Base-by-base conservation (phyloP, 2,113 vertebrate species). In the Nematolebias whitei region DNA sequence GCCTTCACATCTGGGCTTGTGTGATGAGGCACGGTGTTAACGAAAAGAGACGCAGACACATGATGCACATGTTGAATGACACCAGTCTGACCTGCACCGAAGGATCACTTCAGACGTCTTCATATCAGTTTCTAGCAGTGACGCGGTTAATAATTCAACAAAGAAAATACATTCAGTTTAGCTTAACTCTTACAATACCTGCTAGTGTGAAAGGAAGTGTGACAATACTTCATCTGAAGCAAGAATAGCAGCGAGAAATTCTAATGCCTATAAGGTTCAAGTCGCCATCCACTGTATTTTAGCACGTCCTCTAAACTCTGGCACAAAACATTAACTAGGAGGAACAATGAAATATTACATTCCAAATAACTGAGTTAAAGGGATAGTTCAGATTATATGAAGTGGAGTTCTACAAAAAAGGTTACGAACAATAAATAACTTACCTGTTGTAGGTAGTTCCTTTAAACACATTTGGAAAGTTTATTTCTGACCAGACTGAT, bases 141-240 rank as follows among this genome's bases (percentile, higher is more conserved):
- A 76, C 44, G 59, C 41, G 63, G 58, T 64, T 67, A 59, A 74
- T 76, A 57, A 61, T 38, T 59, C 8, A 44, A 74, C 35, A 65
- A 82, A 84, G 74, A 52, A 71, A 83, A 80, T 87, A 90, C 85
- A 89, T 89, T 88, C 87, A 87, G 55, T 74, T 71, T 44, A 52
- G 63, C 47, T 68, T 54, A 40, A 44, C 40, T 41, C 45, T 59
- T 74, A 67, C 71, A 75, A 59, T 68, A 78, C 53, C 52, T 62
- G 62, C 66, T 56, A 65, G 40, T 61, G 54, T 55, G 55, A 53
- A 51, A 35, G 56, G 59, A 50, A 55, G 29, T 13, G 20, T 76
- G 48, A 65, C 56, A 78, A 26, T 63, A 44, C 59, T 51, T 75
- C 26, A 59, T 51, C 63, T 85, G 74, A 74, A 67, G 57, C 59